phyloP scores from a whole-genome alignment of 1,140 invertebrate species.

The Drosophila neocordata region DNA sequence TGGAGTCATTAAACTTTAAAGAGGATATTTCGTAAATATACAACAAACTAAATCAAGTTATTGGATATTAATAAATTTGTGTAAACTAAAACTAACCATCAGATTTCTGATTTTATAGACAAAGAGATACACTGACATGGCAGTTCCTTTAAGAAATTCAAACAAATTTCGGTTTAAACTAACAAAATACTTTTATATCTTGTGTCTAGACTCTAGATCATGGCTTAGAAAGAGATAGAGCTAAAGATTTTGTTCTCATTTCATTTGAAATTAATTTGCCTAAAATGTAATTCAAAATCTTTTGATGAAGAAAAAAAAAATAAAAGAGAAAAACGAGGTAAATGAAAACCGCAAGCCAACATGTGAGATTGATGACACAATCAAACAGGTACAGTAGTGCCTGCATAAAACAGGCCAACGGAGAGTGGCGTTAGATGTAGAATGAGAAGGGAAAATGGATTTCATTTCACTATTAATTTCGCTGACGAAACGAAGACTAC shows the following conservation, averaged over 20 bases:
- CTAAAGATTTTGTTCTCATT: not conserved
- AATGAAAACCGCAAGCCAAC: slow-evolving; percentile 34
- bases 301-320: slow-evolving; percentile 3
- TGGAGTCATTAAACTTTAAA: too few species aligned
- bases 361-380: slow-evolving; percentile 76
- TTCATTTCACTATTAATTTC: slow-evolving; percentile 80
- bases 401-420: slow-evolving; percentile 38
- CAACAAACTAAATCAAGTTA: too few species aligned
- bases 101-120: too few species aligned
- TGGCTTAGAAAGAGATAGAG: not conserved
- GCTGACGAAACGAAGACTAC: slow-evolving; percentile 56
- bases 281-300: slow-evolving; percentile 7
- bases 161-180: too few species aligned
- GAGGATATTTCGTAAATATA: too few species aligned
- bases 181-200: not conserved
- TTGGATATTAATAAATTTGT: too few species aligned
- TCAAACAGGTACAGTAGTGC: slow-evolving; percentile 50
- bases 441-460: slow-evolving; percentile 70
- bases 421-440: slow-evolving; percentile 11
- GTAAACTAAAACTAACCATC: too few species aligned
- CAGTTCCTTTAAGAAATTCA: too few species aligned
- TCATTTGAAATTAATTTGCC: slow-evolving; percentile 12
- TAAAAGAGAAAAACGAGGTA: not conserved
- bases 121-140: too few species aligned
- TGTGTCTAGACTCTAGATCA: not conserved